Evolutionary conservation across 2,797 vertebrate species (phyloP).

Genomic region (Odontamblyopus rebecca): DNA sequence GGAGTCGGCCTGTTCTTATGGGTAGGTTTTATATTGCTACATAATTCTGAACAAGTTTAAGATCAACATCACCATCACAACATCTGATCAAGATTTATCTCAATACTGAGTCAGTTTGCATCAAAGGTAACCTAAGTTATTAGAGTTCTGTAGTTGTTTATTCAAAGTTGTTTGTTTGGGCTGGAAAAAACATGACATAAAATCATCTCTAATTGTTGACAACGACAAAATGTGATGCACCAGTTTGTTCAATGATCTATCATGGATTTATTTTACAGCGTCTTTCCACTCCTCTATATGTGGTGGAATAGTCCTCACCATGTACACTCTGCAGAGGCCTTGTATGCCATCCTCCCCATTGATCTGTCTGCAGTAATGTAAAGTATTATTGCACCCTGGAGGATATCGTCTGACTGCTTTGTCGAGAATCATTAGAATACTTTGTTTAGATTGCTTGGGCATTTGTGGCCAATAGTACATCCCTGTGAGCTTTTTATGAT

Average conservation of each 20-base stretch:
- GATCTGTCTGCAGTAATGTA: constrained; percentile 76
- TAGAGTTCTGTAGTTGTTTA: too few species aligned
- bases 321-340: constrained; percentile 45
- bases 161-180: too few species aligned
- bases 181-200: too few species aligned
- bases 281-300: not conserved
- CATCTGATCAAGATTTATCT: too few species aligned
- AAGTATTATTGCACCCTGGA: constrained; percentile 78
- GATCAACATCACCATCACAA: too few species aligned
- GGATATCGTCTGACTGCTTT: constrained; percentile 75
- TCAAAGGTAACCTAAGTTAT: too few species aligned
- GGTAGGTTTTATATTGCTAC: too few species aligned
- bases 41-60: not conserved
- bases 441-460: constrained; percentile 65
- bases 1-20: not conserved
- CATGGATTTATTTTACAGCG: not conserved
- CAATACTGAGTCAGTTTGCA: too few species aligned
- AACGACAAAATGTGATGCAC: too few species aligned
- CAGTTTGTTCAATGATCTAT: too few species aligned
- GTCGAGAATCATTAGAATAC: constrained; percentile 79
- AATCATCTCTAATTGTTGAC: too few species aligned
- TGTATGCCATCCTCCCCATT: constrained; percentile 66
- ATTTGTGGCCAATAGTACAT: constrained; percentile 43
- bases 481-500: constrained; percentile 55
- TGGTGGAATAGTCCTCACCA: constrained; percentile 41